Evolutionary conservation across 1,140 invertebrate species (phyloP).

Genomic region (Propsilocerus akamusi): DNA sequence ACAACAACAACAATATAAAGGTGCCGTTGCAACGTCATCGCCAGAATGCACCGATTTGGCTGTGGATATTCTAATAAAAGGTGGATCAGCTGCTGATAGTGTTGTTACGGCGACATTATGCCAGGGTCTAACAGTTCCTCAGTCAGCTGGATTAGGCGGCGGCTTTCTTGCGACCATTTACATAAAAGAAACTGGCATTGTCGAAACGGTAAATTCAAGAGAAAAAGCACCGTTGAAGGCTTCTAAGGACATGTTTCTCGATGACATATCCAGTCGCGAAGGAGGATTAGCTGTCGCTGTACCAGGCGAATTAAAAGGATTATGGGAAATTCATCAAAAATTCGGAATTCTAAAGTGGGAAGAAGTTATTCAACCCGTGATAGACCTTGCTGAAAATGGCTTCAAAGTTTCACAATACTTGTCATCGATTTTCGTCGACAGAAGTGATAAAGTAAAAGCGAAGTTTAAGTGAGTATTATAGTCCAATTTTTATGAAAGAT

Average conservation of each 20-base stretch:
- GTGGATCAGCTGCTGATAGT: slow-evolving; percentile 67
- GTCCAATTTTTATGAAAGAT: background rate
- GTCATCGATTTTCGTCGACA: background rate
- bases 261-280: background rate
- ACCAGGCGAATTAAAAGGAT: slow-evolving; percentile 73
- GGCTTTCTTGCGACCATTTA: slow-evolving; percentile 66
- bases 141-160: slow-evolving; percentile 68
- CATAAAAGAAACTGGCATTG: slow-evolving; percentile 27
- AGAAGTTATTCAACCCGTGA: slow-evolving; percentile 49
- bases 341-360: slow-evolving; percentile 67
- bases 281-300: slow-evolving; percentile 44
- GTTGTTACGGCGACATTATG: slow-evolving; percentile 66
- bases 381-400: slow-evolving; percentile 35
- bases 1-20: too few species aligned
- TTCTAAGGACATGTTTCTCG: slow-evolving; percentile 35
- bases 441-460: background rate
- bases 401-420: background rate
- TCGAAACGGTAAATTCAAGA: slow-evolving; percentile 38
- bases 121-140: slow-evolving; percentile 55
- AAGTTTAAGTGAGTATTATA: background rate
- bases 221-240: slow-evolving; percentile 45
- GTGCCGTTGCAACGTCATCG: background rate
- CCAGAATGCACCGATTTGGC: background rate
- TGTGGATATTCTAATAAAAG: slow-evolving; percentile 30
- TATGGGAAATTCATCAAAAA: slow-evolving; percentile 55